Evolutionary conservation across 2,797 vertebrate genomes (phyloP), one percentile per base, ranked within the genome.

Genomic region (Propithecus perrieri): DNA sequence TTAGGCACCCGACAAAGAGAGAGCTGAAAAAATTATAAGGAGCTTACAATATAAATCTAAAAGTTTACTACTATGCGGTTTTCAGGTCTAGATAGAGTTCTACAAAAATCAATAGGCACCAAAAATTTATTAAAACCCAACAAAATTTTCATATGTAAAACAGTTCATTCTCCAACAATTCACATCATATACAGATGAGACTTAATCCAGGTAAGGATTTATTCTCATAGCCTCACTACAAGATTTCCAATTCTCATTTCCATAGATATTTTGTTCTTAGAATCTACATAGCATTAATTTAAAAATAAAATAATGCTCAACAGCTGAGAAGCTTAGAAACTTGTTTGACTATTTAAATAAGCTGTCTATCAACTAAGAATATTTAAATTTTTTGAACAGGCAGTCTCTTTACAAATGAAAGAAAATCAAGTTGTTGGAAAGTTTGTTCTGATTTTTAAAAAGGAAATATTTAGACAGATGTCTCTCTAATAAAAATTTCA

Each of bases 261-360:
- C 79, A 96, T 20, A 50, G 22, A 33, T 48, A 86, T 46, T 43
- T 95, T 74, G 24, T 89, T 84, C 22, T 57, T 57, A 74, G 38
- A 86, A 35, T 50, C 10, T 35, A 75, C 20, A 69, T 26, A 81
- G 72, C 41, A 89, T 88, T 26, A 50, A 81, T 91, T 85, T 84
- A 79, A 91, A 79, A 71, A 91, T 85, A 91, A 93, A 92, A 91
- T 28, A 81, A 71, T 88, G 38, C 17, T 79, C 80, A 86, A 69
- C 43, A 50, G 69, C 55, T 74, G 63, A 94, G 35, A 46, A 33
- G 24, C 74, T 41, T 48, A 61, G 30, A 79, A 94, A 92, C 57
- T 46, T 78, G 4, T 46, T 93, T 78, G 63, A 63, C 59, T 63
- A 18, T 69, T 69, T 87, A 96, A 65, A 35, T 43, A 86, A 63